Conservation (phyloP, 2,888 invertebrate genomes). For the Rhogogaster chlorosoma region DNA sequence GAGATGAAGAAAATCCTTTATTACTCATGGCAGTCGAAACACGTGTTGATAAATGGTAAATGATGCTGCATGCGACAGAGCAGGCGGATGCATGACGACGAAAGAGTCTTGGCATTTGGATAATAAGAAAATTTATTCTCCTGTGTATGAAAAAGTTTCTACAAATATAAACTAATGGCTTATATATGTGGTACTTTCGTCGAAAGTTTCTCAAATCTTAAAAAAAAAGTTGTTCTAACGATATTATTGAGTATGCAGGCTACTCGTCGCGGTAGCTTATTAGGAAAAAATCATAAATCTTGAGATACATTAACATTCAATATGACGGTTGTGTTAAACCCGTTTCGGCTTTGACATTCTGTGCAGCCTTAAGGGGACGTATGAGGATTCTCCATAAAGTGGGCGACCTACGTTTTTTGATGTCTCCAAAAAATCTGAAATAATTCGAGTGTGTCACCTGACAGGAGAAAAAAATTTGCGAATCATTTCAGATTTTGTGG, state of each 20-base stretch:
- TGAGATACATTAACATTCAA: neutral
- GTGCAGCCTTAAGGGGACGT: neutral
- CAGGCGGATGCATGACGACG: neutral
- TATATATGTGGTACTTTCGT: neutral
- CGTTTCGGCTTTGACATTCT: neutral
- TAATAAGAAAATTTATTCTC: constrained; percentile 9
- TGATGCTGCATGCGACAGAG: neutral
- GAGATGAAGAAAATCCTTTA: neutral
- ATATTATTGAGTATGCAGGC: neutral
- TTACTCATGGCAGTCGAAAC: neutral
- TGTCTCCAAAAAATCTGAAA: too few relatives aligned
- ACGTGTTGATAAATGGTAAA: too few relatives aligned
- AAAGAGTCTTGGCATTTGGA: neutral
- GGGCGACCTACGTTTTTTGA: too few relatives aligned
- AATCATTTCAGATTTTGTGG: too few relatives aligned
- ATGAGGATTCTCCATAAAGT: too few relatives aligned
- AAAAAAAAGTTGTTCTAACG: neutral
- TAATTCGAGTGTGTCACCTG: too few relatives aligned
- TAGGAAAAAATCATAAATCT: neutral
- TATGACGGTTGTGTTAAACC: neutral
- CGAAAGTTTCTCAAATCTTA: neutral
- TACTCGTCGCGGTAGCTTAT: neutral
- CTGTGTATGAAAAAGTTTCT: neutral
- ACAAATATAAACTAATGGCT: neutral
- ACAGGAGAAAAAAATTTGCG: too few relatives aligned